Evolutionary conservation across 2,113 vertebrate genomes (phyloP), one percentile per base, ranked within the genome.

Genomic region (Oxyura jamaicensis): DNA sequence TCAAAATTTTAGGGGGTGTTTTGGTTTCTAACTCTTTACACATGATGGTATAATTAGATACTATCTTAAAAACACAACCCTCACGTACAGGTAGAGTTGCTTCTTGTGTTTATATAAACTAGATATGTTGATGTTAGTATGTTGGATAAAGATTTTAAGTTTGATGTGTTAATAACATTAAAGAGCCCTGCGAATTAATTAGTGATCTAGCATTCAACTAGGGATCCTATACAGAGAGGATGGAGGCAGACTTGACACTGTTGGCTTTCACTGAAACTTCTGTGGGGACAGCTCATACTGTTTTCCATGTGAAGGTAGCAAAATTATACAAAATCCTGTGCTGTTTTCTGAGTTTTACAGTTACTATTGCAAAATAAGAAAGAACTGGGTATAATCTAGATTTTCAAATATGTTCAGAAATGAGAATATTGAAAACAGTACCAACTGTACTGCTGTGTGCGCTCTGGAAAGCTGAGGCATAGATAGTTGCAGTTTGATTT

Each of bases 21-120:
- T 91, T 48, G 44, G 10, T 52, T 86, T 84, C 83, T 63, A 15
- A n/a, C 39, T 81, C 76, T 82, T 93, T 67, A 28, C 4, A 5
- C 35, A 15, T 42, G 35, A 16, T 87, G 48, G 52, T 68, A 56
- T 69, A 86, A 63, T 0, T 4, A 92, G 88, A 79, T 93, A 60
- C 0, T 86, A 80, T 92, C 95, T 96, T 93, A 88, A 88, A 87
- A 92, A 80, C 74, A 89, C 81, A 93, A 28, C 76, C 67, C 71
- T 90, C 77, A 87, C 35, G 17, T 76, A 60, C 82, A 86, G 66
- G 76, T 83, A 39, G 73, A 69, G 78, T 82, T 94, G 60, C 72
- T 95, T 89, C 66, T 91, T 65, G n/a, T 95, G 83, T 95, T 95
- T 89, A 44, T 74, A 59, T 67, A 78, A 94, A 80, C 11, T 20